phyloP scores from a whole-genome alignment of 2,888 invertebrate genomes.

The Aporophyla lueneburgensis region DNA sequence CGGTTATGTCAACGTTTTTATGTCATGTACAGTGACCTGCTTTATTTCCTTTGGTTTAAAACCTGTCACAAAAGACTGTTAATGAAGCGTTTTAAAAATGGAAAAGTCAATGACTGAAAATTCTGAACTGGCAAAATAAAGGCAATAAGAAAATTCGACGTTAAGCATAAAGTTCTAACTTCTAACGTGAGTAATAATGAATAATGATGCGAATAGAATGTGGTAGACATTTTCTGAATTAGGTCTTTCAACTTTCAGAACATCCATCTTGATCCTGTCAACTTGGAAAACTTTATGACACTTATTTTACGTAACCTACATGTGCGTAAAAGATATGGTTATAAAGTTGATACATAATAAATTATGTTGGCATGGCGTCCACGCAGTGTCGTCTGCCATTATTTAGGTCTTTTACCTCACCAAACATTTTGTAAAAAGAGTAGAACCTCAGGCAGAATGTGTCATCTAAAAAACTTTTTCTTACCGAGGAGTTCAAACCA shows the following conservation, averaged over 20 bases:
- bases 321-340: neutral
- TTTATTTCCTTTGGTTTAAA: slow-evolving; percentile 25
- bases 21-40: slow-evolving; percentile 12
- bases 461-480: neutral
- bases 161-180: slow-evolving; percentile 5
- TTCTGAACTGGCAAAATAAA: neutral
- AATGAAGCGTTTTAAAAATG: slow-evolving; percentile 10
- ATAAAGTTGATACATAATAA: neutral
- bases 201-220: slow-evolving; percentile 34
- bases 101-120: neutral
- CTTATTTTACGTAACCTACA: slow-evolving; percentile 12
- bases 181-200: slow-evolving; percentile 26
- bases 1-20: neutral
- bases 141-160: neutral
- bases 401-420: neutral
- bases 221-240: slow-evolving; percentile 37
- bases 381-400: neutral
- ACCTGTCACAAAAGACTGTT: slow-evolving; percentile 1
- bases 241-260: slow-evolving; percentile 27
- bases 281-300: slow-evolving; percentile 17
- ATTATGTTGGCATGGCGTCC: neutral
- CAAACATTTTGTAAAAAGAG: neutral
- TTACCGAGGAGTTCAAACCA: no score
- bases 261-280: slow-evolving; percentile 47
- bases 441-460: no score